Percentiles rank a stretch among this genome's conserved stretches.
Evolutionary conservation across 2,113 vertebrate species (phyloP).

Genomic region (Mus pahari): DNA sequence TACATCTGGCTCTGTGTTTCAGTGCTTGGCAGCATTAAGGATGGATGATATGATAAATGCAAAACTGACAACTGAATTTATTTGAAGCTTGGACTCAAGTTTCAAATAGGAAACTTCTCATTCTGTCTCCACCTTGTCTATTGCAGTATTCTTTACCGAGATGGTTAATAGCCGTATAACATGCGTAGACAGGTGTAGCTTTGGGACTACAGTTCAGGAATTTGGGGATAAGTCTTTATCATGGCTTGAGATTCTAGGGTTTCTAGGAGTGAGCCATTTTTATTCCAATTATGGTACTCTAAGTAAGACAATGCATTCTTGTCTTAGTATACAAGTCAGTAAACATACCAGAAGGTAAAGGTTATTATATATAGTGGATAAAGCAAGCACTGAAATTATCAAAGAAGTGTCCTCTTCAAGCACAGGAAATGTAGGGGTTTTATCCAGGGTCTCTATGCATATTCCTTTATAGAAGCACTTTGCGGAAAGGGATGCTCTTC

Average conservation of each 20-base stretch:
- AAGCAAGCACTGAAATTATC: background rate
- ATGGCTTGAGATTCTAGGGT: background rate
- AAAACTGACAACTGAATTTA: background rate
- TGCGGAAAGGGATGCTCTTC: background rate
- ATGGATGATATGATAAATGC: background rate
- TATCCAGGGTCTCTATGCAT: background rate
- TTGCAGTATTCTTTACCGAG: background rate
- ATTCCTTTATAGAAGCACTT: background rate
- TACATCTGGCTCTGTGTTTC: background rate
- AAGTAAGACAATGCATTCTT: background rate
- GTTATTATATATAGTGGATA: background rate
- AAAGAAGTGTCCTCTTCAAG: background rate
- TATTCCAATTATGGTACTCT: background rate
- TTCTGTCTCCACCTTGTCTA: background rate
- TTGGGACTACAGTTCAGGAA: background rate
- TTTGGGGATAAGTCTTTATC: background rate
- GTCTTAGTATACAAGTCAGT: background rate
- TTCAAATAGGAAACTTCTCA: background rate
- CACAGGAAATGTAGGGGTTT: background rate
- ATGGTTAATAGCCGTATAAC: no score
- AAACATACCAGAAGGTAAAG: background rate
- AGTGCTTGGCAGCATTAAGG: background rate
- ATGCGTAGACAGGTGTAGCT: background rate
- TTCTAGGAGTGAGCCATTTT: background rate
- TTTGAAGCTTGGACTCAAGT: background rate